phyloP scores from a whole-genome alignment of 2,113 vertebrate genomes.

The Rhegmatorhina hoffmannsi region DNA sequence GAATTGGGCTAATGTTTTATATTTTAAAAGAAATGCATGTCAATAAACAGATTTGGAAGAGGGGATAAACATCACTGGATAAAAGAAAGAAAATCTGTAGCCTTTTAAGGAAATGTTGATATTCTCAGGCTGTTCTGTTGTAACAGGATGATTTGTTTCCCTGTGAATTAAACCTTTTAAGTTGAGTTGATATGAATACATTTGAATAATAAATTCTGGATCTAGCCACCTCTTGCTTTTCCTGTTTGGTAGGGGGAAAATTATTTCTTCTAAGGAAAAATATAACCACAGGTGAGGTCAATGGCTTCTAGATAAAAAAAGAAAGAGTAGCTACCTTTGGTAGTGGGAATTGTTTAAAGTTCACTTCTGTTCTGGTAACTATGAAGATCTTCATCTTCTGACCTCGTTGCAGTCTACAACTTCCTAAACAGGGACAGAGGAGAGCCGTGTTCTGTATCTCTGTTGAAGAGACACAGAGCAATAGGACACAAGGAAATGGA shows the following conservation, averaged over 20 bases:
- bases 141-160: background rate
- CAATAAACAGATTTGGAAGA: background rate
- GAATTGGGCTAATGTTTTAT: background rate
- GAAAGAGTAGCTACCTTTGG: background rate
- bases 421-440: background rate
- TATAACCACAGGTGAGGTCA: background rate
- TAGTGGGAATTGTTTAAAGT: background rate
- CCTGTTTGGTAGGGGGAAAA: background rate
- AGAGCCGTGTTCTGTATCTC: background rate
- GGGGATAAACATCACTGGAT: background rate
- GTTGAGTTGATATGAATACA: background rate
- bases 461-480: background rate
- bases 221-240: background rate
- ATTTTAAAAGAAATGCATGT: background rate
- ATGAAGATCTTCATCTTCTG: background rate
- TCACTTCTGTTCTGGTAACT: background rate
- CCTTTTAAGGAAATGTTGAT: background rate
- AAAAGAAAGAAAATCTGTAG: background rate
- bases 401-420: rapidly evolving
- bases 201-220: background rate
- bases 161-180: background rate
- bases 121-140: background rate
- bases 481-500: background rate
- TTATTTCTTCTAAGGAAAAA: background rate
- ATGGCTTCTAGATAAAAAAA: background rate